Base-by-base conservation (phyloP, 2,888 invertebrate species). In the Panopea generosa region DNA sequence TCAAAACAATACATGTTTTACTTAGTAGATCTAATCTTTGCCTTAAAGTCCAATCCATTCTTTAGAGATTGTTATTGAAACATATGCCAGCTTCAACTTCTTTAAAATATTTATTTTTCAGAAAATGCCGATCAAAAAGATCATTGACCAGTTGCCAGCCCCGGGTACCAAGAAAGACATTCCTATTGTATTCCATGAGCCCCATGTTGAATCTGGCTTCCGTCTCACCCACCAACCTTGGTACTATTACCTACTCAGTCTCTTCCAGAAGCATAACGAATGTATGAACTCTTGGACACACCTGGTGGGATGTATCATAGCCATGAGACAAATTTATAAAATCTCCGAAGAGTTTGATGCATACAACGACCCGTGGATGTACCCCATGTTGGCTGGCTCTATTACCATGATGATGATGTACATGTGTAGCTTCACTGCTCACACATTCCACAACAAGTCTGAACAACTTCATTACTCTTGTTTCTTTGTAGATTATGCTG, bases 281-380 rank as follows among this genome's bases (percentile, higher is more conserved):
- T 88, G 90, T 49, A 87, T 92, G 87, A 92, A 92, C 66, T 85
- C 87, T 14, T 92, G 92, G 92, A 91, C 91, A n/a, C 92, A 92
- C 59, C 72, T 92, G 20, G 63, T 91, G 22, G 89, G 88, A 18
- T 56, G 73, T 47, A 73, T 89, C 6, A 67, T 88, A 3, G 74
- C 89, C 40, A 52, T 83, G 2, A 67, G 79, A 22, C 83, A 87
- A 27, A 65, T 86, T 43, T 62, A 80, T n/a, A 72, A 79, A 22
- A 86, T 90, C 61, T 84, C 83, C 24, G 53, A 74, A 4, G 86
- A 91, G 57, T 85, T 89, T 71, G 87, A 89, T 76, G 84, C 91
- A 11, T 63, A 89, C 59, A 74, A 79, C 55, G 91, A 92, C 67
- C 88, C 89, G 1, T 87, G 90, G 84, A 89, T 90, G 86, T 91